Conservation (phyloP, 1,140 invertebrate genomes). For the Marisa cornuarietis region DNA sequence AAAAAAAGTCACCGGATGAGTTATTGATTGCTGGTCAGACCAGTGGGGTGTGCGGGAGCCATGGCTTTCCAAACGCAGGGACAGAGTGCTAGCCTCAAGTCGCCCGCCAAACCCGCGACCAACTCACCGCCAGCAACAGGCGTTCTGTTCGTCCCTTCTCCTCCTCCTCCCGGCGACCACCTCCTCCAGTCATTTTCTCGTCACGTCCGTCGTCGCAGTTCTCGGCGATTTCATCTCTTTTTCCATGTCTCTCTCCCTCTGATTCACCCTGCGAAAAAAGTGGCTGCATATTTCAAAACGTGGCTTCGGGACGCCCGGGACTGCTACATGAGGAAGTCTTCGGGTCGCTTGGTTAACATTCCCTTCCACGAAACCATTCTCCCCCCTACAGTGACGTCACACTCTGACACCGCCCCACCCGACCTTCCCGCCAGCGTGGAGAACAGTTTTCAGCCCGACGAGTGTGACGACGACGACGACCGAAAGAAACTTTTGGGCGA, state of each 20-base stretch:
- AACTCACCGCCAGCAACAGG: too few species aligned
- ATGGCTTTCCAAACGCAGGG: too few species aligned
- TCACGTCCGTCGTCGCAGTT: not conserved
- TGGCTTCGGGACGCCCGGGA: not conserved
- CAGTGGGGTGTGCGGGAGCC: too few species aligned
- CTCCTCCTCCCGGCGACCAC: not conserved
- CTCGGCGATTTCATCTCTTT: not conserved
- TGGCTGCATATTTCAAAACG: slow-evolving; percentile 6
- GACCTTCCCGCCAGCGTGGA: not conserved
- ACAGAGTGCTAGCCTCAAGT: too few species aligned
- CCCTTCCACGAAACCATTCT: not conserved
- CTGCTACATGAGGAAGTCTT: not conserved
- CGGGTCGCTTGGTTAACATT: too few species aligned
- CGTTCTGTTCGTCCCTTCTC: too few species aligned
- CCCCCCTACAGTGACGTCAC: not conserved
- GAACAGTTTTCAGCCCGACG: not conserved
- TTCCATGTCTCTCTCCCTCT: not conserved
- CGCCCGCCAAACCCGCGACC: too few species aligned
- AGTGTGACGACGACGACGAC: not conserved
- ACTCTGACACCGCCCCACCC: not conserved
- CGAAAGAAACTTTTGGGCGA: not conserved
- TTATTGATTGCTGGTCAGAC: too few species aligned
- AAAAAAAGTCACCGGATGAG: too few species aligned
- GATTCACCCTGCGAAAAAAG: not conserved
- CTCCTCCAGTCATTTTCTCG: too few species aligned